A percentile compares a stretch with the other conserved stretches of the same genome.
Conservation (phyloP, 2,888 invertebrate genomes). For the Catocala fraxini region DNA sequence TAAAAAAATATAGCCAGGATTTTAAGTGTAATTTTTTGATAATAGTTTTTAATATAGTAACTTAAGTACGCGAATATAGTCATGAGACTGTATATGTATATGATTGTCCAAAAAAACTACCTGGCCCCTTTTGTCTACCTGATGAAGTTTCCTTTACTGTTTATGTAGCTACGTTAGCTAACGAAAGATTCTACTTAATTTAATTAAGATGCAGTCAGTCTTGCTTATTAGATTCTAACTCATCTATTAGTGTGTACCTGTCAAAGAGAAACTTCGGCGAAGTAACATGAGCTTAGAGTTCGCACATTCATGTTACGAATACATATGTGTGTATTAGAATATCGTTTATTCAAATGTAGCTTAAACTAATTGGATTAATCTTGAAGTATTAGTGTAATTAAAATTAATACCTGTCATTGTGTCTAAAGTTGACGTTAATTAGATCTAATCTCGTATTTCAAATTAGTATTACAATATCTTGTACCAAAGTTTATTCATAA, state of each 20-base stretch:
- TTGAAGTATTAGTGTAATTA: conserved; percentile 26
- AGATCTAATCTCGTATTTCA: conserved; percentile 18
- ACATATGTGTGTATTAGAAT: conserved; percentile 1
- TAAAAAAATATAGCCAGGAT: too few relatives aligned
- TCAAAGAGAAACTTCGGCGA: conserved; percentile 26
- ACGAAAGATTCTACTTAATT: not conserved
- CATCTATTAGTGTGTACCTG: conserved; percentile 16
- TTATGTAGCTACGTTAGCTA: too few relatives aligned
- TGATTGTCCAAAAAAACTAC: too few relatives aligned
- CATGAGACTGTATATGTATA: too few relatives aligned
- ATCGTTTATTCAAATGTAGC: conserved; percentile 6
- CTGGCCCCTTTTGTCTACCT: too few relatives aligned
- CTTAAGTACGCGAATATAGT: too few relatives aligned
- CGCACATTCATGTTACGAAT: conserved; percentile 12
- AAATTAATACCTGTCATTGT: conserved; percentile 45
- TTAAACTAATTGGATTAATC: conserved; percentile 28
- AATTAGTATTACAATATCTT: conserved; percentile 4
- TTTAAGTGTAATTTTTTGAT: too few relatives aligned
- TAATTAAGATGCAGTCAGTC: conserved; percentile 20
- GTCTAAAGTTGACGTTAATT: conserved; percentile 33
- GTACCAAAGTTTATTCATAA: conserved; percentile 14
- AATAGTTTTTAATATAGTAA: too few relatives aligned
- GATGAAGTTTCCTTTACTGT: too few relatives aligned
- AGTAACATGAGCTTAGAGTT: conserved; percentile 5
- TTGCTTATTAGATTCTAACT: conserved; percentile 16